phyloP scores from a whole-genome alignment of 2,888 invertebrate genomes.

The Machimus rusticus region DNA sequence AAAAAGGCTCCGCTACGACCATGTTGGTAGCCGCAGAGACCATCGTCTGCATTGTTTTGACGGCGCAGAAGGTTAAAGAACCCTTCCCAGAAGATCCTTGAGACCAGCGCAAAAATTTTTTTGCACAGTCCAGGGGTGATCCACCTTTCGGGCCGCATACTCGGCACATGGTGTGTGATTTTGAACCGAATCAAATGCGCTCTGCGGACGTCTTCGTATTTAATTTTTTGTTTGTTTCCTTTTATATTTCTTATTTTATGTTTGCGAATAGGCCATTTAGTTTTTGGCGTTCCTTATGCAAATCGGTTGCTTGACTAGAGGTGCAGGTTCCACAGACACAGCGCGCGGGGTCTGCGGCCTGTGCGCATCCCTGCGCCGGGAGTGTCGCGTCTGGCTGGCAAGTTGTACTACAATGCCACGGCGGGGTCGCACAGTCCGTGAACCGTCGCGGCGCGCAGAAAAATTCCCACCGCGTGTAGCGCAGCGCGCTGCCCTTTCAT shows the following conservation, averaged over 20 bases:
- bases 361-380: background rate
- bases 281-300: constrained; percentile 16
- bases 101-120: constrained; percentile 32
- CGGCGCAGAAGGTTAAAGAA: constrained; percentile 50
- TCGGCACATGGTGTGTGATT: background rate
- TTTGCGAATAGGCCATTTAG: background rate
- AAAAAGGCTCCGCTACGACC: constrained; percentile 8
- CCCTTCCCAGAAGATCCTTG: constrained; percentile 48
- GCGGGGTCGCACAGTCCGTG: background rate
- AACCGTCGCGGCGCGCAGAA: background rate
- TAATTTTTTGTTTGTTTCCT: background rate
- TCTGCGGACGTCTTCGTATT: background rate
- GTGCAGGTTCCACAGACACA: background rate
- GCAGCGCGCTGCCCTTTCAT: background rate
- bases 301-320: background rate
- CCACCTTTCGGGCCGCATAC: background rate
- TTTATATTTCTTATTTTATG: background rate
- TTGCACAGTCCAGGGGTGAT: constrained; percentile 25
- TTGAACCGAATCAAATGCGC: background rate
- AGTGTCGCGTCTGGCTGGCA: background rate
- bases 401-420: background rate
- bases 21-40: constrained; percentile 8
- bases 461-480: constrained; percentile 10
- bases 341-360: background rate
- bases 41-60: constrained; percentile 48